Evolutionary conservation across 2,888 invertebrate species (phyloP), one percentile per base, ranked within the genome.

Genomic region (Baronia brevicornis): DNA sequence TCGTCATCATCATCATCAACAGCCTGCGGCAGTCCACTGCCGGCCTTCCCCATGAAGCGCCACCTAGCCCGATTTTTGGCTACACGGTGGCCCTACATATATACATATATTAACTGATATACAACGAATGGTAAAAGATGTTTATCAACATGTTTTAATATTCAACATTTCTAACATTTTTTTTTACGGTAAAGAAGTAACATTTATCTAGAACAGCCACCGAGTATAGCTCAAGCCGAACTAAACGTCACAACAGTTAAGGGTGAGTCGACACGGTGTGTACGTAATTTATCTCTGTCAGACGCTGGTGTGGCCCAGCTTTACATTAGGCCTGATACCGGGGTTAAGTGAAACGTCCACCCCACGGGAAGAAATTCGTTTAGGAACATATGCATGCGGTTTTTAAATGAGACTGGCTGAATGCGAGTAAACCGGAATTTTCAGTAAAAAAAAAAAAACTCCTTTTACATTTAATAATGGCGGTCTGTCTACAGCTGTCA

Each of bases 281-380:
- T n/a, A n/a, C n/a, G 60, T 62, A 60, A 68, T 72, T 65, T 64
- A 59, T 72, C 72, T 67, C 60, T 63, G 72, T 72, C 72, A 59
- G 44, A 17, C 28, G 39, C 39, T 39, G 50, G 55, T 55, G 59
- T 56, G 62, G 54, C 62, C 55, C 53, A 46, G 63, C 64, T 60
- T 65, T 63, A 57, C 67, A 60, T 62, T 60, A 48, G 60, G 59
- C 60, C 54, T 60, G 67, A 68, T 66, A 62, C 58, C 61, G 43
- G 39, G 47, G 46, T 48, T 45, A 51, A 54, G 48, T 51, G 46
- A 54, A 51, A 54, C 41, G 50, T 50, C 38, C 40, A 36, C 34
- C 14, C 26, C 18, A 15, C 31, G 24, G 25, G 36, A 19, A 30
- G 31, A 25, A 27, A 33, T 27, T 33, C 26, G 32, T 26, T 26